These are phyloP conservation scores for Pimephales promelas DNA, from an alignment of 2,113 vertebrate species.

Conservation along the genomic window DNA sequence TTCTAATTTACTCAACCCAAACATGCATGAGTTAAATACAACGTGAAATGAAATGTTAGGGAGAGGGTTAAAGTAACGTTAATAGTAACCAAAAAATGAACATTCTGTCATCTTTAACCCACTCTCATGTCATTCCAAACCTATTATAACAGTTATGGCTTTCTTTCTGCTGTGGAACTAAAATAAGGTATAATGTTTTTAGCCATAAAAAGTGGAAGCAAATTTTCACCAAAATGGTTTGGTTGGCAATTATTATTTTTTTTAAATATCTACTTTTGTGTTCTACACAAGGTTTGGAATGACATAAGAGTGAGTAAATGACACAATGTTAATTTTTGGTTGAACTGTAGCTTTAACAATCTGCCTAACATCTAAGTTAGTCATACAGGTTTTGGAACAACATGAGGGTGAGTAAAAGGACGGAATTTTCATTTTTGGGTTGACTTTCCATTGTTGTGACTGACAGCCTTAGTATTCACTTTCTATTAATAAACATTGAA, in stretches of 20 bases:
- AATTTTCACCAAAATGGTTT: background rate
- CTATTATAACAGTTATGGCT: too few species aligned
- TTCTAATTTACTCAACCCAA: background rate
- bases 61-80: background rate
- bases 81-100: background rate
- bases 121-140: background rate
- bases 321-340: background rate
- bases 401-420: background rate
- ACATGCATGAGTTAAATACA: background rate
- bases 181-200: background rate
- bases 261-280: background rate
- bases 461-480: background rate
- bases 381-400: too few species aligned
- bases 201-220: background rate
- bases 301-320: background rate
- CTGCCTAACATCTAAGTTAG: too few species aligned
- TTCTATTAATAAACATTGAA: background rate
- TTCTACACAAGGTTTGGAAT: background rate
- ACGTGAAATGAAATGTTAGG: background rate
- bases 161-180: background rate
- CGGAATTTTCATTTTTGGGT: background rate
- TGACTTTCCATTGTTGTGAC: background rate
- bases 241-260: background rate
- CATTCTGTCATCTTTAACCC: background rate
- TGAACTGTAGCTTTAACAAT: too few species aligned